Conservation (phyloP, 2,113 vertebrate genomes). For the Tyrannus savana region DNA sequence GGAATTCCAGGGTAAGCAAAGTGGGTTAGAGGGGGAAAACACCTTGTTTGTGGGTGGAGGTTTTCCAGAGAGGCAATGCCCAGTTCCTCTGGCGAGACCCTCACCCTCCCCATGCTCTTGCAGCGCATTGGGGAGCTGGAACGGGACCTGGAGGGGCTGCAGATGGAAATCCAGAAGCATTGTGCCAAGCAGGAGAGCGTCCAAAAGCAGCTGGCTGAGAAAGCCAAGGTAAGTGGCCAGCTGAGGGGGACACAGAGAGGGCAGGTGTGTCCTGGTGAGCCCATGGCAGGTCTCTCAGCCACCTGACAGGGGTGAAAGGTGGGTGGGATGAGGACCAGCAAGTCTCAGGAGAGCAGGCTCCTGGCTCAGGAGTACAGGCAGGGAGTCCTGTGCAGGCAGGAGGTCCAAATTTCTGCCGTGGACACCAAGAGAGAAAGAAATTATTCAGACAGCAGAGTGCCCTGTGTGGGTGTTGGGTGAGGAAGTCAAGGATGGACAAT, state of each 20-base stretch:
- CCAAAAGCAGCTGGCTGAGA: conserved; percentile 26
- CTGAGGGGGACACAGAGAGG: background rate
- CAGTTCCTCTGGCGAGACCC: background rate
- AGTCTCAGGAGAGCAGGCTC: background rate
- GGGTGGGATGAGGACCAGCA: accelerated
- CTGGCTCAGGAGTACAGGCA: too few relatives aligned
- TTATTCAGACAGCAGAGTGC: background rate
- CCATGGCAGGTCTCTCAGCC: background rate
- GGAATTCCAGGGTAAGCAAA: background rate
- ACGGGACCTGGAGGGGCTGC: background rate
- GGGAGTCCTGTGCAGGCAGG: background rate
- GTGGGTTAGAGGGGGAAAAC: background rate
- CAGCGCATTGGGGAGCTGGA: conserved; percentile 66
- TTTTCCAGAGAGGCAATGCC: background rate
- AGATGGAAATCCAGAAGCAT: background rate
- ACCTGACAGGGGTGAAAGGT: too few relatives aligned
- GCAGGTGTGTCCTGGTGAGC: background rate
- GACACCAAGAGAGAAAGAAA: background rate
- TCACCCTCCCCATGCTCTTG: background rate
- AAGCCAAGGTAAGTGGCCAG: background rate
- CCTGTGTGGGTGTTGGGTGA: too few relatives aligned
- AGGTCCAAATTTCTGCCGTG: accelerated
- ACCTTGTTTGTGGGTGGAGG: accelerated
- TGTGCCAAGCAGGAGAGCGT: background rate
- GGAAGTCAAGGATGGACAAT: background rate